Evolutionary conservation across 2,113 vertebrate genomes (phyloP).

Genomic region (Xenopus borealis): DNA sequence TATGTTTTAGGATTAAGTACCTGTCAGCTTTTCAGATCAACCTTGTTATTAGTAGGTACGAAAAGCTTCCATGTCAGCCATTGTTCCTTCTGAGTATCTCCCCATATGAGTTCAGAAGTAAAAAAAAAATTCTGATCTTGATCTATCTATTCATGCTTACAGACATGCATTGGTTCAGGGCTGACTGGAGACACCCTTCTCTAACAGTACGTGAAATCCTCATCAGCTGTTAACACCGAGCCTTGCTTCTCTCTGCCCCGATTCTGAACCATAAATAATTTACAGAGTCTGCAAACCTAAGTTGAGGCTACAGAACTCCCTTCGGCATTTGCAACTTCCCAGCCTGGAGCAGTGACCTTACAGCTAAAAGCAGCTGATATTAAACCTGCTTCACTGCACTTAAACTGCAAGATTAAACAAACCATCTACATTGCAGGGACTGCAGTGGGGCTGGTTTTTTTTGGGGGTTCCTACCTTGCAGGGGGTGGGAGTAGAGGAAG

Average conservation of each 20-base stretch:
- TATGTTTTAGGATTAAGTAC: too few relatives aligned
- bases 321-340: constrained; percentile 21
- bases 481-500: too few relatives aligned
- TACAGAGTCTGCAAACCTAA: constrained; percentile 38
- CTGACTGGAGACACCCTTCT: constrained; percentile 11
- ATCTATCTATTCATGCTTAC: too few relatives aligned
- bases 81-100: too few relatives aligned
- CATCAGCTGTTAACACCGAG: constrained; percentile 26
- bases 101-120: too few relatives aligned
- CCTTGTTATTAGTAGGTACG: too few relatives aligned
- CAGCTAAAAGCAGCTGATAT: constrained; percentile 44
- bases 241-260: constrained; percentile 27
- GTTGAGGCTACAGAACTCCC: constrained; percentile 29
- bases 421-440: background rate
- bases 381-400: constrained; percentile 38
- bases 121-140: too few relatives aligned
- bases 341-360: constrained; percentile 42
- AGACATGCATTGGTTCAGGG: constrained; percentile 6
- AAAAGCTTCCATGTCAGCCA: too few relatives aligned
- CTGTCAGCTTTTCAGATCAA: too few relatives aligned
- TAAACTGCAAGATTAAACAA: constrained; percentile 26
- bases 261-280: constrained; percentile 43
- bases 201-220: background rate
- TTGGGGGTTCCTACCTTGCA: too few relatives aligned
- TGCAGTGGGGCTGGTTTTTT: too few relatives aligned